Base-by-base conservation (phyloP, 2,113 vertebrate genomes). In the Hystrix cristata region DNA sequence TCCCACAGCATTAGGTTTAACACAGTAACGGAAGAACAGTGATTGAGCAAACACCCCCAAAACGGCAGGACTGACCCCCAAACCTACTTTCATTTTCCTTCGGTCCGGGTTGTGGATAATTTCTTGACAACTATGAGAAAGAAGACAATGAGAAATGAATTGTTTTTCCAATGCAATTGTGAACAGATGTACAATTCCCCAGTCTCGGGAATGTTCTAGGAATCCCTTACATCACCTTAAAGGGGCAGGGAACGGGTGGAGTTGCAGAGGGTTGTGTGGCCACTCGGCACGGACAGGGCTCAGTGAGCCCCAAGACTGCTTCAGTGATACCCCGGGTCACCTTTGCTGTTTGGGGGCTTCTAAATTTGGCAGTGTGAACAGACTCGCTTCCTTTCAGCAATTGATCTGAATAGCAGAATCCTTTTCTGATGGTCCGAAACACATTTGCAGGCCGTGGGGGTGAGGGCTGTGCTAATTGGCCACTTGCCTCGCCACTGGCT, bases 51-150 rank as follows among this genome's bases (percentile, higher is more conserved):
- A 72, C 92, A 82, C 90, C 89, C 96, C 95, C 69, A 91, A 23
- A 43, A 87, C 48, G 91, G 67, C 51, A 92, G 88, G 91, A 90
- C 86, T 89, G 93, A 93, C 83, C 92, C 96, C 91, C 96, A 96
- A 98, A 98, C 96, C 98, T 97, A 89, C 98, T 98, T 98, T 98
- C 91, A 95, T 97, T 98, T 98, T 97, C 96, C 93, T 97, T 97
- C 67, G 83, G 96, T 96, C 98, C 95, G 96, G 98, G 93, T 79
- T 97, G 89, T 87, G 92, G 82, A 84, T 95, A 76, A 87, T 97
- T 94, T 96, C 97, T 98, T 95, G 94, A 98, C 86, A 96, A 94
- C 95, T 96, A 59, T 7, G 95, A 98, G 95, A 98, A 98, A 98
- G 96, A 95, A 97, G 97, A 97, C 87, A 96, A 94, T 71, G 94